Evolutionary conservation across 2,888 invertebrate genomes (phyloP).

Genomic region (Hydraecia micacea): DNA sequence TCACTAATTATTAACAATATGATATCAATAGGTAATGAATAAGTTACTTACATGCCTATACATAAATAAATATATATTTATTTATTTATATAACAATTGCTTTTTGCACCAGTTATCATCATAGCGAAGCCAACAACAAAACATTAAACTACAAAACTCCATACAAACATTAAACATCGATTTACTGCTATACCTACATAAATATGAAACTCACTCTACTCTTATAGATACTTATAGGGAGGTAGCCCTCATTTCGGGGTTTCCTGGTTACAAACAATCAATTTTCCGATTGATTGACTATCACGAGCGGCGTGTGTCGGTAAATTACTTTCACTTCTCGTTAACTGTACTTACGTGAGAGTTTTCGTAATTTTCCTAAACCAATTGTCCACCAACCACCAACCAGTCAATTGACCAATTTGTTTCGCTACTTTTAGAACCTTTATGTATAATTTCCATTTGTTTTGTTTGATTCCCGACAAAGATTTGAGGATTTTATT

Average conservation of each 20-base stretch:
- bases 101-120: no score
- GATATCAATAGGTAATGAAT: not conserved
- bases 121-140: no score
- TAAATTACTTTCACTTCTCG: constrained; percentile 64
- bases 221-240: not conserved
- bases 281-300: constrained; percentile 48
- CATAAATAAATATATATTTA: not conserved
- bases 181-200: not conserved
- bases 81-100: no score
- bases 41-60: not conserved
- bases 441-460: not conserved
- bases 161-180: not conserved
- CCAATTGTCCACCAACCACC: not conserved
- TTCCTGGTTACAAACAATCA: constrained; percentile 43
- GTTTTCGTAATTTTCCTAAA: constrained; percentile 23
- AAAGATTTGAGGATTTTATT: not conserved
- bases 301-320: constrained; percentile 49
- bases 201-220: no score
- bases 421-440: not conserved
- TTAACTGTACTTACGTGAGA: constrained; percentile 51
- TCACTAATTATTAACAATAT: not conserved
- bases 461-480: not conserved
- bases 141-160: no score
- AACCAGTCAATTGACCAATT: no score
- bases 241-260: constrained; percentile 4